Evolutionary conservation across 2,113 vertebrate species (phyloP), one percentile per base, ranked within the genome.

Genomic region (Tychaedon coryphoeus): DNA sequence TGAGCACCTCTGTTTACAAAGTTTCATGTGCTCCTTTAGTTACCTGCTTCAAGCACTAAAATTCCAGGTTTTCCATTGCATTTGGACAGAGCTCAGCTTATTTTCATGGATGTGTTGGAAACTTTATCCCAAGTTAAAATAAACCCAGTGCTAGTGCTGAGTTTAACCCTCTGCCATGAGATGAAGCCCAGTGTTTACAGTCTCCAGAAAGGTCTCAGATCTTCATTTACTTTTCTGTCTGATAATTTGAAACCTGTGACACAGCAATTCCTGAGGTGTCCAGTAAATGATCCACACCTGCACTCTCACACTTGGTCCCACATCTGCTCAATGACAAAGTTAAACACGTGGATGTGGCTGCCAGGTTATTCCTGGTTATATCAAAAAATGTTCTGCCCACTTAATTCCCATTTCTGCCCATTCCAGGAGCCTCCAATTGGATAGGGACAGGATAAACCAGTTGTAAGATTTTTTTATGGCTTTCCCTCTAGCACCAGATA

Each of bases 1-100:
- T 93, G 58, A 92, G 83, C 90, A 67, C 62, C 45, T 95, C 74
- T 94, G 88, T 88, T 93, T 95, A 90, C 4, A 5, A 82, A 95
- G 78, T 73, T 89, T 43, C 45, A 4, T 50, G 48, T 65, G 53
- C 42, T 92, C 31, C 78, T 92, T 86, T 88, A 43, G 0, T 83
- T 90, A 26, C 56, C 67, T 86, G 28, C 79, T 84, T 73, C 64
- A 33, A 0, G 2, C 42, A 5, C 64, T 74, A 10, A 88, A 88
- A 83, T 67, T 22, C 38, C 13, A 26, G 48, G 51, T 73, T 95
- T 94, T 74, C 92, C 77, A 28, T 22, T 64, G 60, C 43, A 5
- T 34, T 62, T 73, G 71, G 80, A 73, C 69, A n/a, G 15, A 40
- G 51, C 54, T 90, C 76, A 85, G 62, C 81, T 66, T 31, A 15